Percentiles rank a stretch among this genome's conserved stretches.
phyloP scores from a whole-genome alignment of 2,113 vertebrate species.

The Furnarius figulus region DNA sequence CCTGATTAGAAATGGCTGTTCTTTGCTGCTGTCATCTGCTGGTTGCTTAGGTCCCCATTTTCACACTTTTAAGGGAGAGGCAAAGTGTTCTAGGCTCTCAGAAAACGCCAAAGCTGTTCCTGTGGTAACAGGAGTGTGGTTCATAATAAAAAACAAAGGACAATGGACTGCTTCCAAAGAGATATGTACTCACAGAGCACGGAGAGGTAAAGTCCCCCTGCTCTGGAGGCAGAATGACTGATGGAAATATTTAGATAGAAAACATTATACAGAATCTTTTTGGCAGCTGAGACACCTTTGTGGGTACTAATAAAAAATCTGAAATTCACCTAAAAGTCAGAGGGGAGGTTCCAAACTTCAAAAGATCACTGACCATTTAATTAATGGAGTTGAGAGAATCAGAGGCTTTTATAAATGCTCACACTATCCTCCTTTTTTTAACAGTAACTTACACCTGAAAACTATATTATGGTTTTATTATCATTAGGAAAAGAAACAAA shows the following conservation, averaged over 20 bases:
- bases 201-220: not conserved
- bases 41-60: not conserved
- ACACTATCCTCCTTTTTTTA: not conserved
- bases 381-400: not conserved
- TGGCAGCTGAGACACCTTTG: not conserved
- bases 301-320: not conserved
- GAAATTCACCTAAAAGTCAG: not conserved
- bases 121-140: not conserved
- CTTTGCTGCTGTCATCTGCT: not conserved
- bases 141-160: not conserved
- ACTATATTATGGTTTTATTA: not conserved
- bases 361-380: not conserved
- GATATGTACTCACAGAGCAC: not conserved
- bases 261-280: not conserved
- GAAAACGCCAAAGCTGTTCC: not conserved
- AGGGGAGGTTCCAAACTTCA: not conserved
- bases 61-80: not conserved
- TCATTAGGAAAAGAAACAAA: not conserved
- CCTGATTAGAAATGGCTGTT: not conserved
- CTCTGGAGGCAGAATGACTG: not conserved
- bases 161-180: not conserved
- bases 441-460: not conserved
- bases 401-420: not conserved
- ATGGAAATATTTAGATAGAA: not conserved
- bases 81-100: not conserved